These are phyloP conservation scores for Gambusia holbrooki DNA, from an alignment of 2,113 vertebrate genomes.

Conservation along the genomic window DNA sequence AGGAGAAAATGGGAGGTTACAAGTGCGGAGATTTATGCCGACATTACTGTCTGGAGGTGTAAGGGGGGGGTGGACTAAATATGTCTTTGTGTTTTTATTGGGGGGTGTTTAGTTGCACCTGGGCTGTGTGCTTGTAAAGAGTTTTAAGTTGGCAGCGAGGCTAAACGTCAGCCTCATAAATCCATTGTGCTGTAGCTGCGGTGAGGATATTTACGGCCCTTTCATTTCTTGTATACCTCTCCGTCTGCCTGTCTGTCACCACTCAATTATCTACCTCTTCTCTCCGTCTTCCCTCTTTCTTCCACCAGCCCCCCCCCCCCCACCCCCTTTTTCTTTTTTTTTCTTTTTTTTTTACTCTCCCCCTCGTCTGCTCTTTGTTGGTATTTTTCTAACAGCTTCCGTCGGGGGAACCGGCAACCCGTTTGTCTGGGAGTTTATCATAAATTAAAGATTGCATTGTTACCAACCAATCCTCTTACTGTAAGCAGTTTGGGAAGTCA, in stretches of 20 bases:
- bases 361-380: constrained; percentile 62
- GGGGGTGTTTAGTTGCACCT: constrained; percentile 45
- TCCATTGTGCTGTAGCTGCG: constrained; percentile 55
- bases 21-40: constrained; percentile 58
- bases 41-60: constrained; percentile 11
- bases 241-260: constrained; percentile 55
- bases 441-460: constrained; percentile 83
- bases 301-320: constrained; percentile 26
- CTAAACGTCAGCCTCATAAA: constrained; percentile 62
- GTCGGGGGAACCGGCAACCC: constrained; percentile 59
- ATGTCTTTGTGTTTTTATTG: constrained; percentile 35
- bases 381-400: constrained; percentile 63
- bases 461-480: constrained; percentile 82
- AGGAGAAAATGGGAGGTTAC: constrained; percentile 60
- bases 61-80: constrained; percentile 45
- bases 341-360: constrained; percentile 15
- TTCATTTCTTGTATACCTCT: constrained; percentile 54
- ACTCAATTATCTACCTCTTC: constrained; percentile 65
- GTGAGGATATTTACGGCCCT: constrained; percentile 56
- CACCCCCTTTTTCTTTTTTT: no score
- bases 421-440: constrained; percentile 77
- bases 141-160: constrained; percentile 56
- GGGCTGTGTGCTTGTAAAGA: constrained; percentile 42
- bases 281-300: constrained; percentile 19
- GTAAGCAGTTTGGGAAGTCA: constrained; percentile 79